Conservation (phyloP, 2,888 invertebrate species). For the Aspidiotus destructor region DNA sequence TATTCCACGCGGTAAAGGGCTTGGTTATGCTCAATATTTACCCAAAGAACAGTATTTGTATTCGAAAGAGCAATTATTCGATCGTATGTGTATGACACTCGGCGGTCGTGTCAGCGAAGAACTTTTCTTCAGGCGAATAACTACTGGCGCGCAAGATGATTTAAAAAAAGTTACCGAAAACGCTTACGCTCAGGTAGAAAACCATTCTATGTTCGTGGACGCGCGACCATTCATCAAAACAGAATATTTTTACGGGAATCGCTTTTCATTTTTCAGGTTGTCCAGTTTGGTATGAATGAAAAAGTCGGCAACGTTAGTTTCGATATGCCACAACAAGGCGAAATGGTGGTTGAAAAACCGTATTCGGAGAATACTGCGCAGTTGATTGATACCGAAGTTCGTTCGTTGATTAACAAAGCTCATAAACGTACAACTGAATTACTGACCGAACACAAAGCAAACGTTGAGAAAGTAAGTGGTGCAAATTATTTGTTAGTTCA, state of each 20-base stretch:
- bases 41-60: slow-evolving; percentile 97
- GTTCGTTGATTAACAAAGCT: slow-evolving; percentile 63
- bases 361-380: slow-evolving; percentile 97
- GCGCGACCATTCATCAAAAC: no score
- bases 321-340: slow-evolving; percentile 85
- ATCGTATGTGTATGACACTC: slow-evolving; percentile 97
- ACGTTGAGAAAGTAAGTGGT: slow-evolving; percentile 64
- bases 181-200: slow-evolving; percentile 79
- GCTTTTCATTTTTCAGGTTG: slow-evolving; percentile 50
- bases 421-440: slow-evolving; percentile 70
- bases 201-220: no score
- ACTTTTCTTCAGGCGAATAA: slow-evolving; percentile 89
- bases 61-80: slow-evolving; percentile 90
- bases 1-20: slow-evolving; percentile 93
- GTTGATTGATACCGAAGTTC: slow-evolving; percentile 86
- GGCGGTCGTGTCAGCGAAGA: slow-evolving; percentile 97
- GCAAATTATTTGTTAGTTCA: no score
- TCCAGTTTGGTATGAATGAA: slow-evolving; percentile 95
- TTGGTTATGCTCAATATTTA: slow-evolving; percentile 97
- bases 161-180: slow-evolving; percentile 95
- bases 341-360: slow-evolving; percentile 87
- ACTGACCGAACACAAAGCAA: slow-evolving; percentile 65
- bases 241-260: no score
- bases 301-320: slow-evolving; percentile 96
- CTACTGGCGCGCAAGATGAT: slow-evolving; percentile 98